Evolutionary conservation across 2,797 vertebrate genomes (phyloP).

Genomic region (Oophaga sylvatica): DNA sequence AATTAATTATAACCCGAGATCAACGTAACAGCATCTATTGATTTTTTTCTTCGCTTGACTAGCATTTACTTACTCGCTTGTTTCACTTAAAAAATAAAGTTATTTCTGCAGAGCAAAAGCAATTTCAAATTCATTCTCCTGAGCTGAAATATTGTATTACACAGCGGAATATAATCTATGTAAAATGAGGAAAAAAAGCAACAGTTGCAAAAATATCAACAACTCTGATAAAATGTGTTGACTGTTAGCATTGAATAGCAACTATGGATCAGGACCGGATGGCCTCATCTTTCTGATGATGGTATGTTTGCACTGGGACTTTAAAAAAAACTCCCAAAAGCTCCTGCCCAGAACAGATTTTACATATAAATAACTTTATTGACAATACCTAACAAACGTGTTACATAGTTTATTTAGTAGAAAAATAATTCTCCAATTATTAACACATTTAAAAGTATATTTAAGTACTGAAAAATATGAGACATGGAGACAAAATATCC

Average conservation of each 20-base stretch:
- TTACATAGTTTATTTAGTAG: no score
- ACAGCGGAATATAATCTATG: not conserved
- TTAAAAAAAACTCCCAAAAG: not conserved
- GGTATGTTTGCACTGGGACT: not conserved
- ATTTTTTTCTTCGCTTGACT: constrained; percentile 41
- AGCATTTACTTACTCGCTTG: constrained; percentile 37
- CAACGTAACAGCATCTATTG: constrained; percentile 49
- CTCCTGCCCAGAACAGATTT: not conserved
- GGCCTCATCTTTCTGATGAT: not conserved
- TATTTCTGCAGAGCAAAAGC: constrained; percentile 10
- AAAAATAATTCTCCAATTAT: no score
- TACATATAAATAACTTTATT: not conserved
- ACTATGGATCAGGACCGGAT: not conserved
- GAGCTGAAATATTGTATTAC: constrained; percentile 30
- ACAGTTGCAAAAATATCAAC: not conserved
- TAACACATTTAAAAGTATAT: no score
- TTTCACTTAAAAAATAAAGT: constrained; percentile 43
- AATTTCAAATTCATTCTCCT: constrained; percentile 1
- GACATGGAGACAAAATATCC: no score
- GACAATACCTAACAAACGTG: no score
- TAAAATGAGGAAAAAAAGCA: not conserved
- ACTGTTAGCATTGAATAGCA: not conserved
- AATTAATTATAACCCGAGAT: constrained; percentile 51
- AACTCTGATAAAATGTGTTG: not conserved
- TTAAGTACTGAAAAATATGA: no score